Evolutionary conservation across 2,888 invertebrate species (phyloP).

Genomic region (Drosophila rellima): DNA sequence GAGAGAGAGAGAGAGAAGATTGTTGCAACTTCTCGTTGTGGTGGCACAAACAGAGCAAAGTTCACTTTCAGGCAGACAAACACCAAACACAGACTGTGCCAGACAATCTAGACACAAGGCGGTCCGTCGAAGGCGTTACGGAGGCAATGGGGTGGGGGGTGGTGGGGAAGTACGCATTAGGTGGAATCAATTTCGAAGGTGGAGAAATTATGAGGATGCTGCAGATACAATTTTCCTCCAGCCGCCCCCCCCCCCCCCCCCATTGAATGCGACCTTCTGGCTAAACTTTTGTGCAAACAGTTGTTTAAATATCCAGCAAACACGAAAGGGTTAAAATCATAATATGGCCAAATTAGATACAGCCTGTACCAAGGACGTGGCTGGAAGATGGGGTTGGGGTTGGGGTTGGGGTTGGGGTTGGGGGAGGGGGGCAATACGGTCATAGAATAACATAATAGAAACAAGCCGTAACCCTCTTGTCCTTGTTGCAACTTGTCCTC

Average conservation of each 20-base stretch:
- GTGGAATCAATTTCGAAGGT: conserved; percentile 67
- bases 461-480: conserved; percentile 32
- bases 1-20: not conserved
- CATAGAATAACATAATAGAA: conserved; percentile 78
- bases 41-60: conserved; percentile 14
- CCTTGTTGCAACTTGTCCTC: conserved; percentile 18
- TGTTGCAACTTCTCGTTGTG: conserved; percentile 14
- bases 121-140: conserved; percentile 3
- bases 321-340: conserved; percentile 82
- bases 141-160: not conserved
- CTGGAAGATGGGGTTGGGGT: not conserved
- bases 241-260: not conserved
- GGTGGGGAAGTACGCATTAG: conserved; percentile 60
- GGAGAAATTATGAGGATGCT: conserved; percentile 71
- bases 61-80: conserved; percentile 68
- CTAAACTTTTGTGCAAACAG: conserved; percentile 81
- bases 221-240: conserved; percentile 43
- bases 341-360: conserved; percentile 80
- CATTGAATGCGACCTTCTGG: conserved; percentile 66
- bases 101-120: conserved; percentile 50
- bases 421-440: conserved; percentile 37
- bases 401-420: not conserved
- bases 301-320: conserved; percentile 82
- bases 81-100: conserved; percentile 45
- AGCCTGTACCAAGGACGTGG: conserved; percentile 29